Conservation (phyloP, 2,113 vertebrate species). For the Naja naja region DNA sequence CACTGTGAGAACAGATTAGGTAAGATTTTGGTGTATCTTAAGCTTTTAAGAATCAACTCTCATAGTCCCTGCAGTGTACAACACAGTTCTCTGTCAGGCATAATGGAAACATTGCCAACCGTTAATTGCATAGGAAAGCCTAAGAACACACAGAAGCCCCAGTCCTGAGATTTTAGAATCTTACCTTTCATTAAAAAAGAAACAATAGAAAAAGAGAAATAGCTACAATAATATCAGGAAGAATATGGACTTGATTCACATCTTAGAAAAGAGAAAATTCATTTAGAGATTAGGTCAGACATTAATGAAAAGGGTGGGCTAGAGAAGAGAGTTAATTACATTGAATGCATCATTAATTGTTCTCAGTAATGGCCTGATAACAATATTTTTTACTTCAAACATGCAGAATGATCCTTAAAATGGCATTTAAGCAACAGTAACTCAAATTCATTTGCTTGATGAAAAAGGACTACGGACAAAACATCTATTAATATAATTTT, state of each 20-base stretch:
- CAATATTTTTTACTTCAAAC: neutral
- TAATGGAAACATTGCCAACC: neutral
- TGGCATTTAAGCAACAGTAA: neutral
- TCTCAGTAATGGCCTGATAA: neutral
- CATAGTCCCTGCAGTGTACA: neutral
- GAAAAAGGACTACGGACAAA: neutral
- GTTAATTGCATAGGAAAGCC: neutral
- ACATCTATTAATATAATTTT: neutral
- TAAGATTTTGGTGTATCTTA: neutral
- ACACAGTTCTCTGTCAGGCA: neutral
- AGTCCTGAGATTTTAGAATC: neutral
- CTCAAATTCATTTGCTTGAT: neutral
- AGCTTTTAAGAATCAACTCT: neutral
- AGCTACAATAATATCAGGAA: neutral
- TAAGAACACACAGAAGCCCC: neutral
- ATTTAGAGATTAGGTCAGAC: neutral
- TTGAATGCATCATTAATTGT: neutral
- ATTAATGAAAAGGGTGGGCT: neutral
- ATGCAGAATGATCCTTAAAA: neutral
- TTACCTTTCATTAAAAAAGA: neutral
- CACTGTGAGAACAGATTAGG: neutral
- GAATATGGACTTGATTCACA: neutral
- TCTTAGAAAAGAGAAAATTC: neutral
- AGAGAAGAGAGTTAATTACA: neutral
- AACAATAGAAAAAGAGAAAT: neutral